A percentile compares a stretch with the other conserved stretches of the same genome.
phyloP scores from a whole-genome alignment of 2,888 invertebrate species.

The Drosophila affinis region DNA sequence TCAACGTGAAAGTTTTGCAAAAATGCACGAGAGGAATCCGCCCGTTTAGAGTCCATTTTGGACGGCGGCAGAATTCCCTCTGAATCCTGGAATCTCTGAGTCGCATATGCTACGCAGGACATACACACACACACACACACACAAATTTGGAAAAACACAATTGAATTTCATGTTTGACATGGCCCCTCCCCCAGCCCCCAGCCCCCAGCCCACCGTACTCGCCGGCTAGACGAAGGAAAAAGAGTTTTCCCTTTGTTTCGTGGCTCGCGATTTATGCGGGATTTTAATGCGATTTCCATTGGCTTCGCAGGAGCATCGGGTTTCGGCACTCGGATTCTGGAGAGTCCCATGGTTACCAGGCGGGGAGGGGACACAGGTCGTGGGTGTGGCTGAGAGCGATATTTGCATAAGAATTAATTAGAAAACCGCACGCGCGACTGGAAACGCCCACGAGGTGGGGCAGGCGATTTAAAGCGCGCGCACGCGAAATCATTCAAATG shows the following conservation, averaged over 20 bases:
- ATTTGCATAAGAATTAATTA: constrained; percentile 68
- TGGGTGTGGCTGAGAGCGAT: constrained; percentile 36
- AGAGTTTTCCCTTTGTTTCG: constrained; percentile 61
- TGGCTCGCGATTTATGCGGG: constrained; percentile 42
- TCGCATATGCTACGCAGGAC: constrained; percentile 47
- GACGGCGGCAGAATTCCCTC: neutral
- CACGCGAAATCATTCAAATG: neutral
- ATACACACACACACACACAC: constrained; percentile 34
- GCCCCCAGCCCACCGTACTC: neutral
- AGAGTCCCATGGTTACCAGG: neutral
- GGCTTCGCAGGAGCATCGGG: constrained; percentile 47
- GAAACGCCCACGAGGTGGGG: neutral
- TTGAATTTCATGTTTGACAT: constrained; percentile 77
- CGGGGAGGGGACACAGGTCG: no score
- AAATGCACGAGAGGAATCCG: constrained; percentile 60
- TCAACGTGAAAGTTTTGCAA: constrained; percentile 76
- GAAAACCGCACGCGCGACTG: constrained; percentile 11
- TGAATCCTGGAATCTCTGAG: neutral
- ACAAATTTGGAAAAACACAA: constrained; percentile 63
- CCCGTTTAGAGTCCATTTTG: neutral
- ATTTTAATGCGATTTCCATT: constrained; percentile 74
- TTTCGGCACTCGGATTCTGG: constrained; percentile 10
- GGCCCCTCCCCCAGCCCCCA: constrained; percentile 28
- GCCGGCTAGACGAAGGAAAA: constrained; percentile 12
- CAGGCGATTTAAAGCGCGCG: constrained; percentile 48